These are phyloP conservation scores for Saturnia japonica DNA, from an alignment of 2,888 invertebrate genomes.

Conservation along the genomic window DNA sequence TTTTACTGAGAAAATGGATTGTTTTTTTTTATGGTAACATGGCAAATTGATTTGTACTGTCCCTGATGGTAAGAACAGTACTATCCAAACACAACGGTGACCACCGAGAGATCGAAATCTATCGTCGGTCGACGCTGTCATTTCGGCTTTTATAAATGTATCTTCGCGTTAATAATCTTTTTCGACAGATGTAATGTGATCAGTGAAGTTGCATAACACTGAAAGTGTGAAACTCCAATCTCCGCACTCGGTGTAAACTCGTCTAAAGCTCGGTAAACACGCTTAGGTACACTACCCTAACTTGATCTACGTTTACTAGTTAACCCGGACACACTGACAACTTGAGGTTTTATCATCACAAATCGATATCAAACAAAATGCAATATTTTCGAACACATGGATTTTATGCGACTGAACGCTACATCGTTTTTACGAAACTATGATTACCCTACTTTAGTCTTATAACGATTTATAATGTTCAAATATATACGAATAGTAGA, in stretches of 20 bases:
- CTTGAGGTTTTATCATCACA: slow-evolving; percentile 40
- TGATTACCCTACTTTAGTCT: not conserved
- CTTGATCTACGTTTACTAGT: slow-evolving; percentile 65
- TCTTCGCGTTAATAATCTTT: too few relatives aligned
- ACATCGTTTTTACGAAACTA: not conserved
- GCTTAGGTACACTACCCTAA: slow-evolving; percentile 61
- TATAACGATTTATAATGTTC: not conserved
- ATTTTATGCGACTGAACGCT: not conserved
- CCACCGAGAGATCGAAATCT: too few relatives aligned
- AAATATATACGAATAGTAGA: not conserved
- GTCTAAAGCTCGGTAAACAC: slow-evolving; percentile 66
- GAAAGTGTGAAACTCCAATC: slow-evolving; percentile 30
- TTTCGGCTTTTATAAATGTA: too few relatives aligned
- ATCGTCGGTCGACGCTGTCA: too few relatives aligned
- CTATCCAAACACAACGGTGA: too few relatives aligned
- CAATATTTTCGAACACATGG: not conserved
- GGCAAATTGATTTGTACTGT: too few relatives aligned
- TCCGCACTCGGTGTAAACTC: slow-evolving; percentile 26
- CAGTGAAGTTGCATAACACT: not conserved
- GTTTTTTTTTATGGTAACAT: too few relatives aligned
- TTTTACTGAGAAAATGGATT: not conserved
- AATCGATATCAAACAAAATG: not conserved
- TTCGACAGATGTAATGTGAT: too few relatives aligned
- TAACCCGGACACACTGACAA: slow-evolving; percentile 65
- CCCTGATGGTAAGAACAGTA: too few relatives aligned